A percentile compares a stretch with the other conserved stretches of the same genome.
Evolutionary conservation across 1,140 invertebrate genomes (phyloP).

Genomic region (Panagrolaimus sp.): DNA sequence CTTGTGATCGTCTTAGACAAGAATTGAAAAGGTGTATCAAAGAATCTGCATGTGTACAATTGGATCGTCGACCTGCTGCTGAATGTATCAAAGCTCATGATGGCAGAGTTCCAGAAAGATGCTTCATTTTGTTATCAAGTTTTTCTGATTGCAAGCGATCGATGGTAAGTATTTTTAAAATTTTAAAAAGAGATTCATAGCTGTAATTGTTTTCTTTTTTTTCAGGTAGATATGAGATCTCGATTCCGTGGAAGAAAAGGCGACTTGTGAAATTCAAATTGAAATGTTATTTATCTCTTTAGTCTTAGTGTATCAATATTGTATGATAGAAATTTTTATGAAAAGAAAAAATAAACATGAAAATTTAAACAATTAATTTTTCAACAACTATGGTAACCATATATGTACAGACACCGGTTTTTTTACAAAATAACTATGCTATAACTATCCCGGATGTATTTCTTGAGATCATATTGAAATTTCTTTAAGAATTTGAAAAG

Average conservation of each 20-base stretch:
- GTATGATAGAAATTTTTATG: no score
- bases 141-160: conserved; percentile 49
- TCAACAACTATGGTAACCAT: no score
- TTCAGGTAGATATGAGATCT: conserved; percentile 47
- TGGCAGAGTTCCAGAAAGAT: conserved; percentile 44
- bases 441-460: no score
- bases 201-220: background rate
- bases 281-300: no score
- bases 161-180: conserved; percentile 22
- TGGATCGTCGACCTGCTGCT: conserved; percentile 34
- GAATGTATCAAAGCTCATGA: conserved; percentile 44
- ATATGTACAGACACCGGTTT: no score
- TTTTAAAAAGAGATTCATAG: background rate
- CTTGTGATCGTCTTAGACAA: conserved; percentile 40
- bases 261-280: conserved; percentile 23
- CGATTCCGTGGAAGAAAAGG: conserved; percentile 46
- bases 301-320: no score
- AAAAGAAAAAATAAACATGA: no score
- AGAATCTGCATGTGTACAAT: conserved; percentile 43
- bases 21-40: conserved; percentile 48
- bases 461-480: no score
- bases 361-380: no score
- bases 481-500: no score
- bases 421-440: no score
- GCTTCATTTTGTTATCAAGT: conserved; percentile 34